Evolutionary conservation across 2,113 vertebrate species (phyloP).

Genomic region (Centropus bengalensis): DNA sequence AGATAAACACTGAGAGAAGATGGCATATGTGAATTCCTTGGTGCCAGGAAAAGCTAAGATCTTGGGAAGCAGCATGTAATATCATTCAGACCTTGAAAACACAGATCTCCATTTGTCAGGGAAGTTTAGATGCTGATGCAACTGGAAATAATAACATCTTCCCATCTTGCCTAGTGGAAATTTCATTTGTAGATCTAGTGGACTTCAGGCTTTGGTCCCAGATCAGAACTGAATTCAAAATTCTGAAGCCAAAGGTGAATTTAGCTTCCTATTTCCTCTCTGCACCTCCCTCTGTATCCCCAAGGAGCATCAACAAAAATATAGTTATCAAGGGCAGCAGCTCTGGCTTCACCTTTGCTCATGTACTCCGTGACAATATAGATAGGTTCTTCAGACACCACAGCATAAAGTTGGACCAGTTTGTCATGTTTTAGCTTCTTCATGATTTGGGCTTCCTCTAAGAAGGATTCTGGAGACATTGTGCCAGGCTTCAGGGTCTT

Average conservation of each 20-base stretch:
- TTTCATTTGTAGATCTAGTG: background rate
- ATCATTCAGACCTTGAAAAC: background rate
- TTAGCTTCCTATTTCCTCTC: background rate
- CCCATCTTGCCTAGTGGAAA: background rate
- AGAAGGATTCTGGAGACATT: constrained; percentile 97
- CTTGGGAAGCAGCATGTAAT: background rate
- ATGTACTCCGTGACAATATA: constrained; percentile 99
- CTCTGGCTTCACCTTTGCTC: constrained; percentile 86
- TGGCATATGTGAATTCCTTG: background rate
- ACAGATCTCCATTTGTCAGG: background rate
- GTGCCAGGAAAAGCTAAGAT: background rate
- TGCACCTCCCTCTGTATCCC: background rate
- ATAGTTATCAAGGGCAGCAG: background rate
- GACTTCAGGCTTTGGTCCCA: background rate
- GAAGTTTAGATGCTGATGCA: background rate
- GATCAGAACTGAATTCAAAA: background rate
- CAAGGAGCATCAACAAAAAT: background rate
- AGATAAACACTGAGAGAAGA: background rate
- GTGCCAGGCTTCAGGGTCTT: constrained; percentile 98
- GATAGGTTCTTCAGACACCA: constrained; percentile 97
- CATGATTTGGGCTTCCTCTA: constrained; percentile 99
- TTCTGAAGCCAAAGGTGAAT: background rate
- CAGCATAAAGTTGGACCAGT: constrained; percentile 95
- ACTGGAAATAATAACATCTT: background rate
- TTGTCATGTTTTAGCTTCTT: constrained; percentile 98